Conservation (phyloP, 1,140 invertebrate genomes). For the Palaemon carinicauda region DNA sequence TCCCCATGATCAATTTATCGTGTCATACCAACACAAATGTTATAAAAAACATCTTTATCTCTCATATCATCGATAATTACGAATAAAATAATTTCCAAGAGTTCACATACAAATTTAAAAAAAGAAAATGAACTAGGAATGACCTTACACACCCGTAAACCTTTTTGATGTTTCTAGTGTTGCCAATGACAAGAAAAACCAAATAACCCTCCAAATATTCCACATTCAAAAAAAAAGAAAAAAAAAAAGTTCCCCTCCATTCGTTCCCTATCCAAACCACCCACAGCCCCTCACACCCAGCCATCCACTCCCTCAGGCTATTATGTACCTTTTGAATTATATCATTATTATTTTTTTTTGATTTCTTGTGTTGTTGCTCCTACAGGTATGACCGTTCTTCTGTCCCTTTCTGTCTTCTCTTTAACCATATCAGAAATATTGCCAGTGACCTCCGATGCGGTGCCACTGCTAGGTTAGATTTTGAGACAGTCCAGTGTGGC, state of each 20-base stretch:
- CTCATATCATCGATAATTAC: too few relatives aligned
- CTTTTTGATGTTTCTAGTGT: not conserved
- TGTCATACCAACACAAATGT: too few relatives aligned
- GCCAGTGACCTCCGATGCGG: conserved; percentile 35
- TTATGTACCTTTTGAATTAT: not conserved
- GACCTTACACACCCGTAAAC: not conserved
- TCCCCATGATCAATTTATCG: too few relatives aligned
- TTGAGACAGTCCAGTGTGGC: not conserved
- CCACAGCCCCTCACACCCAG: too few relatives aligned
- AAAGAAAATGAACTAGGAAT: too few relatives aligned
- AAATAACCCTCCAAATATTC: too few relatives aligned
- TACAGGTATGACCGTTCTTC: conserved; percentile 77
- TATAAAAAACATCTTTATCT: too few relatives aligned
- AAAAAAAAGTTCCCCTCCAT: too few relatives aligned
- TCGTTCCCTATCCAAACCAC: too few relatives aligned
- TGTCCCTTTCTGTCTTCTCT: conserved; percentile 79
- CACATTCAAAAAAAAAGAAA: too few relatives aligned
- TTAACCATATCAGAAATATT: conserved; percentile 44
- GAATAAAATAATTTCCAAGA: too few relatives aligned
- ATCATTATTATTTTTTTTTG: conserved; percentile 15
- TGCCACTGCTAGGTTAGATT: conserved; percentile 42
- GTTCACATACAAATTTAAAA: not conserved
- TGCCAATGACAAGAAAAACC: too few relatives aligned
- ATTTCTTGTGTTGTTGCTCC: conserved; percentile 39
- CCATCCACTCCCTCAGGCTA: not conserved